A percentile compares a stretch with the other conserved stretches of the same genome.
phyloP scores from a whole-genome alignment of 92 coral and sea anemone species.

The Zoanthus sansibaricus region DNA sequence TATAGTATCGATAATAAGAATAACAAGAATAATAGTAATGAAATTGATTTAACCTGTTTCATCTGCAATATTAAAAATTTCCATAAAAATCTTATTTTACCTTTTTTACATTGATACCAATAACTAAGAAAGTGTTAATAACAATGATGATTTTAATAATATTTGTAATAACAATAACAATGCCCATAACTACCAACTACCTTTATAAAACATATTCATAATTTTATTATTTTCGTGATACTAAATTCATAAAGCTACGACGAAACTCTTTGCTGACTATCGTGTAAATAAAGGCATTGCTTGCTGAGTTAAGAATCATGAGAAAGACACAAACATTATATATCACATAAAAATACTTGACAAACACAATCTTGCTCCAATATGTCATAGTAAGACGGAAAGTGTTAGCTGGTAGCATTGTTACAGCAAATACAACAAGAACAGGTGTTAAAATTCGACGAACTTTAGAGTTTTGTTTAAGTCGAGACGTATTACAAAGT shows the following conservation, averaged over 20 bases:
- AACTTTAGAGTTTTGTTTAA: constrained; percentile 81
- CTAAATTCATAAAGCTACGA: constrained; percentile 27
- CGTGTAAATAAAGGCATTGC: constrained; percentile 86
- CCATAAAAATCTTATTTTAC: no score
- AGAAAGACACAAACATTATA: constrained; percentile 73
- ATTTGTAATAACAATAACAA: no score
- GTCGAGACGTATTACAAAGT: constrained; percentile 42
- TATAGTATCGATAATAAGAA: no score
- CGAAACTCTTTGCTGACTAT: constrained; percentile 84
- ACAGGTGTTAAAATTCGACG: constrained; percentile 88
- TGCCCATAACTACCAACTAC: no score
- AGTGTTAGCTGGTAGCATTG: constrained; percentile 82
- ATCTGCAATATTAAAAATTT: no score
- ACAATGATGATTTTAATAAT: no score
- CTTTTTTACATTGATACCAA: no score
- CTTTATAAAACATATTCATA: no score
- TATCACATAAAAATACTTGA: constrained; percentile 67
- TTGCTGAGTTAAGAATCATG: constrained; percentile 71
- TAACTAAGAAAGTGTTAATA: no score
- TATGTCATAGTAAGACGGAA: constrained; percentile 69
- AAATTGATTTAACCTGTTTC: no score
- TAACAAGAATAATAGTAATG: no score
- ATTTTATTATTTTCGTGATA: background rate
- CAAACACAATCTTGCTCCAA: constrained; percentile 48
- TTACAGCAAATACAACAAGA: constrained; percentile 79